Evolutionary conservation across 1,140 invertebrate genomes (phyloP).

Genomic region (Euschistus heros): DNA sequence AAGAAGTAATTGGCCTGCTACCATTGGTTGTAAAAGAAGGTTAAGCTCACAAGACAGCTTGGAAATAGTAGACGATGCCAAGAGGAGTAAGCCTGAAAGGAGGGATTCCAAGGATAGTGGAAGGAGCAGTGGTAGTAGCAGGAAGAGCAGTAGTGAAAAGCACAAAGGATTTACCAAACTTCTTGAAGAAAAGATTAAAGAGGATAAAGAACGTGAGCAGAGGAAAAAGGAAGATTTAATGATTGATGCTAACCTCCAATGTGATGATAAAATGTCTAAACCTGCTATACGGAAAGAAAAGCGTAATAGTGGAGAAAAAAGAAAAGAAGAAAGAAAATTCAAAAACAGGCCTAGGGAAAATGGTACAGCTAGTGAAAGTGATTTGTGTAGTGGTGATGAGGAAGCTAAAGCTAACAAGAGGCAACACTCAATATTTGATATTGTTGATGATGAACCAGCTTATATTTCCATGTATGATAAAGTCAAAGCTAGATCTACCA

Average conservation of each 20-base stretch:
- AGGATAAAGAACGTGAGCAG: conserved; percentile 39
- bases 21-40: conserved; percentile 53
- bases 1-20: conserved; percentile 42
- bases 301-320: conserved; percentile 28
- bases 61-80: conserved; percentile 54
- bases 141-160: conserved; percentile 31
- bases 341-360: conserved; percentile 32
- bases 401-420: conserved; percentile 50
- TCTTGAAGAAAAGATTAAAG: conserved; percentile 44
- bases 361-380: conserved; percentile 31
- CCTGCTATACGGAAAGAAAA: conserved; percentile 27
- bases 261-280: conserved; percentile 25
- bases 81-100: conserved; percentile 55
- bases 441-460: conserved; percentile 75
- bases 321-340: conserved; percentile 30
- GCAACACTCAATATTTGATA: conserved; percentile 78
- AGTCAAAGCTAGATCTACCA: conserved; percentile 87
- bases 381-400: conserved; percentile 54
- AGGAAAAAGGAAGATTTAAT: conserved; percentile 26
- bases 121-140: conserved; percentile 29
- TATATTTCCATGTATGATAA: conserved; percentile 98
- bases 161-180: conserved; percentile 41
- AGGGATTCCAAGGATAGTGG: conserved; percentile 60
- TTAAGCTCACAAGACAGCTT: conserved; percentile 64
- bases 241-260: conserved; percentile 6